Evolutionary conservation across 2,888 invertebrate species (phyloP), one percentile per base, ranked within the genome.

Genomic region (Ecdyonurus torrentis): DNA sequence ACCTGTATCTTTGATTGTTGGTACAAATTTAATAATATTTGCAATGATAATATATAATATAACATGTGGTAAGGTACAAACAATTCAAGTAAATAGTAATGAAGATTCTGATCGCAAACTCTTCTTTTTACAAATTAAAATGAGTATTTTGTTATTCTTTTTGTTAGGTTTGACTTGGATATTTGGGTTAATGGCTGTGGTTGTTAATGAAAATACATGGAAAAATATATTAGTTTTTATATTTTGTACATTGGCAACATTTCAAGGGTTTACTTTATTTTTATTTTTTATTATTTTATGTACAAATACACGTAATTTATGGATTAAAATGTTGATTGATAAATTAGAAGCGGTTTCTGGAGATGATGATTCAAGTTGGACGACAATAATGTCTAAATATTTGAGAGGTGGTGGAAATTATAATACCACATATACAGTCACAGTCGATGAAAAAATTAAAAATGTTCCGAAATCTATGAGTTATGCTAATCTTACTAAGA

Each of bases 111-210:
- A 61, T 10, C 23, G 52, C 10, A n/a, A 2, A 1, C 10, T 60
- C 23, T 63, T 63, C 15, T 19, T 60, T 1, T 24, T 62, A 5
- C 63, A 62, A 23, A 37, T 65, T 5, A 37, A 53, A 20, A 61
- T 64, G 5, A 62, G 59, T 1, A 15, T 66, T 5, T 64, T 66
- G 55, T 60, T 66, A 15, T 66, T 64, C 25, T 64, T 65, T 23
- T 62, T 66, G 10, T 64, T 66, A 2, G 66, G 66, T 1, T 60
- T 66, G 10, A 63, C 66, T 2, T 66, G 66, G 66, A 15, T 66
- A 2, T 65, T 64, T 24, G 66, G 66, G 1, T 53, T 66, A 20
- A 25, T 23, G 18, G 37, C 58, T 1, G 50, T 55, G n/a, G 2
- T 58, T 2, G 20, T 23, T 0, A 7, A 2, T 15, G 62, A 52